Conservation (phyloP, 2,113 vertebrate genomes). For the Motacilla tschutschensis region DNA sequence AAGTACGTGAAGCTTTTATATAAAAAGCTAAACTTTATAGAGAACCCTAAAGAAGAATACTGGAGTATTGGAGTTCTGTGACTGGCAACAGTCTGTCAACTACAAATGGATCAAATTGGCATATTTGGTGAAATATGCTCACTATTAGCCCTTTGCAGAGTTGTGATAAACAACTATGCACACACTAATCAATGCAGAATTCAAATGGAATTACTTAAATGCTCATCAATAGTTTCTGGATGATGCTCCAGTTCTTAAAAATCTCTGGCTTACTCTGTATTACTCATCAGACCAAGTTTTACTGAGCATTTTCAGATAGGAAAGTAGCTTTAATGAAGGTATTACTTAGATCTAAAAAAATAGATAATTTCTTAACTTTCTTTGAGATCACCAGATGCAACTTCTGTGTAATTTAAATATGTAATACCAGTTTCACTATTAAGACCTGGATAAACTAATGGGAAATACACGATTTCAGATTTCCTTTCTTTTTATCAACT, state of each 20-base stretch:
- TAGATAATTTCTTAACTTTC: neutral
- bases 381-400: neutral
- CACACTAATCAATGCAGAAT: accelerated
- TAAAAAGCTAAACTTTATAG: neutral
- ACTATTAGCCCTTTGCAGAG: neutral
- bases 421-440: neutral
- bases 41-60: neutral
- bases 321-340: neutral
- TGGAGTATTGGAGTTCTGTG: neutral
- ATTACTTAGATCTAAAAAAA: neutral
- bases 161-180: neutral
- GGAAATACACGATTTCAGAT: neutral
- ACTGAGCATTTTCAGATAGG: neutral
- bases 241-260: neutral
- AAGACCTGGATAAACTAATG: neutral
- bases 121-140: neutral
- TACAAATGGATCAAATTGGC: neutral
- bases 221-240: neutral
- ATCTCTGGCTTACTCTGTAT: neutral
- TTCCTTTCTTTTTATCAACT: neutral
- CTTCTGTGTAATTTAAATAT: neutral
- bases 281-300: neutral
- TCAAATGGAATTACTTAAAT: neutral
- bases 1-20: accelerated
- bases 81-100: neutral